Evolutionary conservation across 92 coral and sea anemone species (phyloP), one percentile per base, ranked within the genome.

Genomic region (Chrysogorgia sp.): DNA sequence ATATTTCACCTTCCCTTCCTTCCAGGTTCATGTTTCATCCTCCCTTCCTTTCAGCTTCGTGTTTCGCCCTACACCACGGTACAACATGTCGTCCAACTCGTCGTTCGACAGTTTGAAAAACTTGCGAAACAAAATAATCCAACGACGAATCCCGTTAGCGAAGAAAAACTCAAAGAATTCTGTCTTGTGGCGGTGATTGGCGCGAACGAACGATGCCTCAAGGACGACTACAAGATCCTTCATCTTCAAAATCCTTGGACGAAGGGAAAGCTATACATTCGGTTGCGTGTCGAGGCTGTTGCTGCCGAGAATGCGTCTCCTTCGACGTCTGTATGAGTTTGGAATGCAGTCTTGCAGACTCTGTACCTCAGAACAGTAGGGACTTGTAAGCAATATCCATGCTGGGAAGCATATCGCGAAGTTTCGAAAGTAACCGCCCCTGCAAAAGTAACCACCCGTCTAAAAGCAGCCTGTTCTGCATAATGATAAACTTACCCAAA

Each of bases 191-290:
- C 92, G 19, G 93, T 94, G 17, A 88, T 89, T 7, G 97, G 98
- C 40, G 88, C 97, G 23, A 90, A 90, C 76, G 98, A 94, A 67
- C 92, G 92, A 78, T 86, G 90, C 69, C 90, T 94, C 49, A 84
- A 35, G 40, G 98, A 92, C 64, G 96, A 91, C 67, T 89, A 83
- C 66, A 94, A 85, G 58, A 91, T 88, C 7, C 86, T 94, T 17
- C 88, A 89, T 22, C 91, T 94, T 49, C 97, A 94, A 66, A 94
- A 94, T 72, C 98, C 98, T 7, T 94, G 98, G 98, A 87, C 75
- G 50, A 80, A 96, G 66, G 98, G 98, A 33, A 89, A 85, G 75
- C 81, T 94, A 49, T 94, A 74, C 61, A 85, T 94, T 55, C 81
- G 98, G 67, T 81, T 94, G 75, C 92, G 93, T 66, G 76, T 91